Conservation (phyloP, 2,797 vertebrate genomes). For the Muraenolepis orangiensis region DNA sequence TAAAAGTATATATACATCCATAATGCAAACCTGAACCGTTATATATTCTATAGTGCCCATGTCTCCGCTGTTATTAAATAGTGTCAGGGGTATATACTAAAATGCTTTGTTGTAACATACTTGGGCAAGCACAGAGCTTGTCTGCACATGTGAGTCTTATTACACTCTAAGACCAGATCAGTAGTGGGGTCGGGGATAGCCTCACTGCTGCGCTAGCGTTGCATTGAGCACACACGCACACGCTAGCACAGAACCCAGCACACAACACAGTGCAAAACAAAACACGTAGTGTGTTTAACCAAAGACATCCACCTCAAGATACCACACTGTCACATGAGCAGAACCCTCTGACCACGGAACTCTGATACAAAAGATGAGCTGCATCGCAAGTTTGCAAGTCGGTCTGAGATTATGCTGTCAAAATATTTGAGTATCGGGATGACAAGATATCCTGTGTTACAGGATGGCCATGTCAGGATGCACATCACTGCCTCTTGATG, state of each 20-base stretch:
- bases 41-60: background rate
- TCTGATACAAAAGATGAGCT: background rate
- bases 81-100: slow-evolving; percentile 20
- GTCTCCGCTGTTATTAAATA: background rate
- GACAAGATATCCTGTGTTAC: background rate
- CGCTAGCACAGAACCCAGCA: background rate
- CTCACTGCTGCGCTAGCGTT: slow-evolving; percentile 44
- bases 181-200: slow-evolving; percentile 64
- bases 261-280: slow-evolving; percentile 24
- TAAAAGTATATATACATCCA: background rate
- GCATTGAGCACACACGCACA: slow-evolving; percentile 26
- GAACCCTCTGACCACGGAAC: background rate
- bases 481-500: background rate
- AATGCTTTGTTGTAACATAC: slow-evolving; percentile 49
- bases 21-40: background rate
- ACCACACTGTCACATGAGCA: background rate
- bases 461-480: background rate
- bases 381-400: background rate
- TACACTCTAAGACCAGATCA: slow-evolving; percentile 47
- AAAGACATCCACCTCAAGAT: background rate
- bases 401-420: background rate
- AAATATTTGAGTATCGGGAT: background rate
- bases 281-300: slow-evolving; percentile 7
- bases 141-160: slow-evolving; percentile 72
- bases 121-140: slow-evolving; percentile 52